Conservation (phyloP, 2,113 vertebrate genomes). For the Xenopus borealis region DNA sequence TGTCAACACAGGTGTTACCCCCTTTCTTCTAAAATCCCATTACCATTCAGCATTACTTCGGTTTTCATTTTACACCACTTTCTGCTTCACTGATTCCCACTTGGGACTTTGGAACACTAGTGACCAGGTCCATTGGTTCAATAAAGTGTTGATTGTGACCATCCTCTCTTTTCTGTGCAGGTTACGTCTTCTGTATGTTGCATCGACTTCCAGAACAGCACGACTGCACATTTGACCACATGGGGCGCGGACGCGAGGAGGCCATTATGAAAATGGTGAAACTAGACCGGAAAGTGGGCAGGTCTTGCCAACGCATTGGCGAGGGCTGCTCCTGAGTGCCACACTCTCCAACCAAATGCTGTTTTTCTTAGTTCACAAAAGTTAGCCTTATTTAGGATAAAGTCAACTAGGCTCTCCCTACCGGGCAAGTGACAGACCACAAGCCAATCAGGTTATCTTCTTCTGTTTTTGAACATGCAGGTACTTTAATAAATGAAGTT, state of each 20-base stretch:
- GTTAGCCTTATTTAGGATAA: constrained; percentile 86
- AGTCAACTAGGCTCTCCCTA: constrained; percentile 82
- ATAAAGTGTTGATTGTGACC: neutral
- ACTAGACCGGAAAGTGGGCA: constrained; percentile 96
- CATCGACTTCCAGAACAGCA: constrained; percentile 97
- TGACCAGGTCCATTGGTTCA: too few relatives aligned
- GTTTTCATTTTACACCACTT: too few relatives aligned
- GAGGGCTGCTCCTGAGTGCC: constrained; percentile 95
- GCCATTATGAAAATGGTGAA: constrained; percentile 98
- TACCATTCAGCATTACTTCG: too few relatives aligned
- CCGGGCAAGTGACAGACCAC: constrained; percentile 78
- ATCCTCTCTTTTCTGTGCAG: constrained; percentile 54
- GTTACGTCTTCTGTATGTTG: constrained; percentile 96
- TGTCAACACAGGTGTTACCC: too few relatives aligned
- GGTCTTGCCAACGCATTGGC: constrained; percentile 97
- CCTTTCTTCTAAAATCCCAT: too few relatives aligned
- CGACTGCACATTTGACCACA: constrained; percentile 94
- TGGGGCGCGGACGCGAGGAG: constrained; percentile 94
- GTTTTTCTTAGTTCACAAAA: constrained; percentile 80
- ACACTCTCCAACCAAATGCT: constrained; percentile 70
- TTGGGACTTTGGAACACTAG: too few relatives aligned
- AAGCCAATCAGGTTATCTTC: constrained; percentile 71
- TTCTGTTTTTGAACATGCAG: constrained; percentile 11
- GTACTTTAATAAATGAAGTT: constrained; percentile 49
- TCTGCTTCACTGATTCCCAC: too few relatives aligned